Conservation (phyloP, 2,797 vertebrate species). For the Petrocephalus sullivani region DNA sequence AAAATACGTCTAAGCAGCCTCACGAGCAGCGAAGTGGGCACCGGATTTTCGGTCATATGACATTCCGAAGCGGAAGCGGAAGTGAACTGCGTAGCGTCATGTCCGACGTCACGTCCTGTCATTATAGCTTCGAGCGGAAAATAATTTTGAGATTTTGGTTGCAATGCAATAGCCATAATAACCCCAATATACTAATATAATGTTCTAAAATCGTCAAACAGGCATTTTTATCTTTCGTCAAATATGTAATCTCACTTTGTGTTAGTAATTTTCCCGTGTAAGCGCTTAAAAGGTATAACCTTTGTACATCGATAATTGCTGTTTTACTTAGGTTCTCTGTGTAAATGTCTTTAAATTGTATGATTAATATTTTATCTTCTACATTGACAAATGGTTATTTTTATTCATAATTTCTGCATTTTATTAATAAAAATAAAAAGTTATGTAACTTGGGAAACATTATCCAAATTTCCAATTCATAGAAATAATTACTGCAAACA, state of each 20-base stretch:
- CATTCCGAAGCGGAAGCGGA: constrained; percentile 30
- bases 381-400: background rate
- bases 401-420: background rate
- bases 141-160: background rate
- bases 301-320: background rate
- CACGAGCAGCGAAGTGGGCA: background rate
- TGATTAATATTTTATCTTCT: background rate
- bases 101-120: background rate
- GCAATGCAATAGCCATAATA: background rate
- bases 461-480: background rate
- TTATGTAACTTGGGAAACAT: background rate
- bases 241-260: background rate
- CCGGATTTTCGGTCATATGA: constrained; percentile 47
- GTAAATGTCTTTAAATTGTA: background rate
- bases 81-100: background rate
- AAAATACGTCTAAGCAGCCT: background rate
- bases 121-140: background rate
- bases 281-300: no score
- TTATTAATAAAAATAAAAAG: background rate
- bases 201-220: background rate
- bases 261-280: background rate
- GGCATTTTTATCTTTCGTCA: background rate
- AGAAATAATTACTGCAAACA: background rate
- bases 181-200: background rate
- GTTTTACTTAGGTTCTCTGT: background rate